Conservation (phyloP, 2,113 vertebrate species). For the Edolisoma coerulescens region DNA sequence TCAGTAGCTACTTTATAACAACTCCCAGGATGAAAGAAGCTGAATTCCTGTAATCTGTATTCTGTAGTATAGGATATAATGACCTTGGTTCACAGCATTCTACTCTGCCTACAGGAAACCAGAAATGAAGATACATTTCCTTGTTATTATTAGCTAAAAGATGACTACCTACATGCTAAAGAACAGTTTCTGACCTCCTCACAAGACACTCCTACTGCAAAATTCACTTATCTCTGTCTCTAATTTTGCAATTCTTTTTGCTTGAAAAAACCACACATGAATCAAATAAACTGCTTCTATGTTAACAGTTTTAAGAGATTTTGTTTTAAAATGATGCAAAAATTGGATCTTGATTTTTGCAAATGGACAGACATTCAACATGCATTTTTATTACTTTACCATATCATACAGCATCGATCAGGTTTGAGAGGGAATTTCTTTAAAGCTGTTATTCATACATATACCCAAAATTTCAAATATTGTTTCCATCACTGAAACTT, state of each 20-base stretch:
- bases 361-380: neutral
- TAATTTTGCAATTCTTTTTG: neutral
- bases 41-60: neutral
- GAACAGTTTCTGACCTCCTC: neutral
- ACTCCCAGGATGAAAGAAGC: neutral
- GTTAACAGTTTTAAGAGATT: neutral
- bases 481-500: neutral
- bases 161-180: neutral
- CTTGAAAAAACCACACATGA: neutral
- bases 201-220: neutral
- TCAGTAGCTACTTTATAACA: neutral
- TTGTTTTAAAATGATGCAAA: neutral
- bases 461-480: neutral
- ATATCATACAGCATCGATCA: neutral
- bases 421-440: neutral
- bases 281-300: neutral
- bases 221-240: neutral
- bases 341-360: neutral
- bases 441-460: neutral
- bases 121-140: neutral
- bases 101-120: neutral
- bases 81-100: neutral
- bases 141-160: neutral
- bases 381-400: neutral
- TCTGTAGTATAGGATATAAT: neutral